Base-by-base conservation (phyloP, 2,888 invertebrate species). In the Mellilla xanthometata region DNA sequence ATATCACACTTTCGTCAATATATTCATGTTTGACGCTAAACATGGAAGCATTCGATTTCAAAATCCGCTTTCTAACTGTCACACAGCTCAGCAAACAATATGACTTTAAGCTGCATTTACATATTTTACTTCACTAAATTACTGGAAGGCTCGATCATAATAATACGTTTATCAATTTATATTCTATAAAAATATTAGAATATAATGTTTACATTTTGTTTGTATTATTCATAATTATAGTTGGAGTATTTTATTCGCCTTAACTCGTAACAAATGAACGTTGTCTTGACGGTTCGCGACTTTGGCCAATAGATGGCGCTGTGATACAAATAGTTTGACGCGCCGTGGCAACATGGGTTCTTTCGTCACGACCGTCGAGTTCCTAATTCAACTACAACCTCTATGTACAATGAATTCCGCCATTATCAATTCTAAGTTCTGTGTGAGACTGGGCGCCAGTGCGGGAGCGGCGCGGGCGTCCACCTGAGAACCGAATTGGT, bases 111-210 rank as follows among this genome's bases (percentile, higher is more conserved):
- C 88, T 81, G 85, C 68, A 72, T 65, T 74, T 70, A 65, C 66
- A 72, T 68, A 66, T 24, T 68, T 69, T 71, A 76, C 65, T 81
- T 82, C 74, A 81, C 88, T 89, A 89, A 81, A 85, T 87, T 88
- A 89, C 82, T 89, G 88, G 88, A 88, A 89, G 88, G 88, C 88
- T 88, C 76, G 82, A 81, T 88, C 84, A 85, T 85, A 84, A 58
- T 85, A 75, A 80, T 86, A 84, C 72, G 32, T 46, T 40, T 34
- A 28, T 70, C 72, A n/a, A n/a, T 81, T 84, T 79, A 81, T 85
- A 86, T 84, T 85, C 88, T 88, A 88, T 88, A 89, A 89, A 89
- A 89, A 87, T 88, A 88, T 88, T 88, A 86, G 86, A 87, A 86
- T 85, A 87, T 77, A 66, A 67, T 59, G 62, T 68, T 66, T 59